Evolutionary conservation across 2,888 invertebrate genomes (phyloP).

Genomic region (Odontocolon sp.): DNA sequence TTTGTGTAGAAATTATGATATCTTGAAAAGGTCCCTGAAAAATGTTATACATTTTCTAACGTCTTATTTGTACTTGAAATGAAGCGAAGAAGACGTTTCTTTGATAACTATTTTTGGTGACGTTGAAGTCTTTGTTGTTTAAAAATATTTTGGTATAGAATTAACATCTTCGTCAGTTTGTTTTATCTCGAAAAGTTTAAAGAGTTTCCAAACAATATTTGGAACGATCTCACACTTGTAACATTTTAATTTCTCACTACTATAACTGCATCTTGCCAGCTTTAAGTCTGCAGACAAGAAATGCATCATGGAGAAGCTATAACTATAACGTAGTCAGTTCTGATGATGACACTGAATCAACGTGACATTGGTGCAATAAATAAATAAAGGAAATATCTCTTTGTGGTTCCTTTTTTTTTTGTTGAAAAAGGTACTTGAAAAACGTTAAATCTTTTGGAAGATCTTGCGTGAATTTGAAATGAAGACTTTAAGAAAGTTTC

Average conservation of each 20-base stretch:
- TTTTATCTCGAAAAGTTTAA: not conserved
- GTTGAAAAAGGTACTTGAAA: not conserved
- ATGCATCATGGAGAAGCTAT: slow-evolving; percentile 36
- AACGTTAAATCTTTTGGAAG: not conserved
- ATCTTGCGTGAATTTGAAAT: not conserved
- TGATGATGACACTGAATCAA: slow-evolving; percentile 30
- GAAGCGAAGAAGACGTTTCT: not conserved
- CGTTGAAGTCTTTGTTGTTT: not conserved
- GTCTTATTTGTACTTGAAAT: no score
- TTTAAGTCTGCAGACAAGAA: not conserved
- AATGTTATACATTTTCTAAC: not conserved
- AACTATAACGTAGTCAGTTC: not conserved
- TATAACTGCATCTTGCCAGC: not conserved
- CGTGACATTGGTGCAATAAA: slow-evolving; percentile 22
- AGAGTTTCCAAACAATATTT: not conserved
- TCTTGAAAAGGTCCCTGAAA: not conserved
- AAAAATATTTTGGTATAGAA: not conserved
- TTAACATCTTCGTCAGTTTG: not conserved
- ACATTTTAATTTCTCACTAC: not conserved
- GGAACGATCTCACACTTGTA: not conserved
- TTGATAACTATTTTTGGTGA: not conserved
- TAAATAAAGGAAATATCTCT: slow-evolving; percentile 20
- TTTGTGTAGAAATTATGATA: slow-evolving; percentile 22
- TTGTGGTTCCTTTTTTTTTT: slow-evolving; percentile 5
- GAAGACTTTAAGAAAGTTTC: not conserved